Conservation (phyloP, 2,888 invertebrate species). For the Philaethria dido region DNA sequence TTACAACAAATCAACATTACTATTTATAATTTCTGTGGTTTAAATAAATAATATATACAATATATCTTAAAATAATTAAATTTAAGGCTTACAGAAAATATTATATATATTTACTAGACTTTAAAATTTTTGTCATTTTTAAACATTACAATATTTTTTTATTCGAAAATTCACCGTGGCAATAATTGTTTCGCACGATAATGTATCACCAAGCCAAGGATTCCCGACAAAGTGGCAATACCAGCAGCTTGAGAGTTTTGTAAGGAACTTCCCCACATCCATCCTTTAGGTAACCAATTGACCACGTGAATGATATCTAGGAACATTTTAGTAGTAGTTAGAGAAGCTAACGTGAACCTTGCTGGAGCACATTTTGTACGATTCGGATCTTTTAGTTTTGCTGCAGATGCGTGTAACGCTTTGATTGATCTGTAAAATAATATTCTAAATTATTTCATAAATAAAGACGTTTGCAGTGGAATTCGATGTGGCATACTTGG, state of each 20-base stretch:
- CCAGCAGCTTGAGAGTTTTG: conserved; percentile 57
- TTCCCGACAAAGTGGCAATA: conserved; percentile 63
- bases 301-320: conserved; percentile 91
- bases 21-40: too few relatives aligned
- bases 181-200: conserved; percentile 63
- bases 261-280: conserved; percentile 91
- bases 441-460: too few relatives aligned
- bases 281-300: conserved; percentile 90
- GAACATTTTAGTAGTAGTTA: conserved; percentile 67
- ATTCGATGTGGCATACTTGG: too few relatives aligned
- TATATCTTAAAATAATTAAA: background rate
- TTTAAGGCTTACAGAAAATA: background rate
- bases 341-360: conserved; percentile 64
- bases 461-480: too few relatives aligned
- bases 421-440: conserved; percentile 62
- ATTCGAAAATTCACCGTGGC: conserved; percentile 43
- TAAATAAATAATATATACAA: background rate
- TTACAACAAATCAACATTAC: too few relatives aligned
- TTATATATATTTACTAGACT: background rate
- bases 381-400: conserved; percentile 54
- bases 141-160: background rate
- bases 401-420: conserved; percentile 58
- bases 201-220: conserved; percentile 65
- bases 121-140: background rate
- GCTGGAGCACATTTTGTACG: conserved; percentile 65